These are phyloP conservation scores for Pegea sp. DNA, from an alignment of 23 tunicate genomes.

Conservation along the genomic window DNA sequence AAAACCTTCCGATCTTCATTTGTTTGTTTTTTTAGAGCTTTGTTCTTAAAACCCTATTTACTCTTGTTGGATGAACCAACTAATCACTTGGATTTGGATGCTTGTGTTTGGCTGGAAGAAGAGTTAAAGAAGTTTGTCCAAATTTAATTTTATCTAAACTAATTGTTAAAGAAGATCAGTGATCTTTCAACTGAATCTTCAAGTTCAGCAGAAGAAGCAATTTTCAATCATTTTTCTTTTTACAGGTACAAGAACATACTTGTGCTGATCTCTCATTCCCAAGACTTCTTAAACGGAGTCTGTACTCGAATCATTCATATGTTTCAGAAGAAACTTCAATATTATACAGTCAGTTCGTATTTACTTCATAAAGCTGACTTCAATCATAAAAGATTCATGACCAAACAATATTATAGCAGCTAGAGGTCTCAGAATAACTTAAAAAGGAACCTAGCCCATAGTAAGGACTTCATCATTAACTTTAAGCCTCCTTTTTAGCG, in stretches of 20 bases:
- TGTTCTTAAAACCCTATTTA: constrained; percentile 78
- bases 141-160: background rate
- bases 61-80: constrained; percentile 89
- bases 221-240: no score
- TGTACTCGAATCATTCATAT: constrained; percentile 68
- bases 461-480: no score
- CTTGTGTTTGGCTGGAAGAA: constrained; percentile 94
- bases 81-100: constrained; percentile 81
- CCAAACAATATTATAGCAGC: no score
- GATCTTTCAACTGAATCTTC: no score
- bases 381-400: no score
- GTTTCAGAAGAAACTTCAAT: constrained; percentile 28
- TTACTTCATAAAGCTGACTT: no score
- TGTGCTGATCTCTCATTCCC: constrained; percentile 77
- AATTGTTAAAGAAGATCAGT: background rate
- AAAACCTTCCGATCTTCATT: background rate
- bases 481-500: no score
- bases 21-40: constrained; percentile 24
- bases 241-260: constrained; percentile 75
- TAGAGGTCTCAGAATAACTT: no score
- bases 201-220: no score
- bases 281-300: constrained; percentile 86
- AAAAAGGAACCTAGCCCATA: no score
- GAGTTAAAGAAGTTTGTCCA: constrained; percentile 47
- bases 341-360: constrained; percentile 26